A percentile compares a stretch with the other conserved stretches of the same genome.
Conservation (phyloP, 2,113 vertebrate species). For the Podarcis raffonei region DNA sequence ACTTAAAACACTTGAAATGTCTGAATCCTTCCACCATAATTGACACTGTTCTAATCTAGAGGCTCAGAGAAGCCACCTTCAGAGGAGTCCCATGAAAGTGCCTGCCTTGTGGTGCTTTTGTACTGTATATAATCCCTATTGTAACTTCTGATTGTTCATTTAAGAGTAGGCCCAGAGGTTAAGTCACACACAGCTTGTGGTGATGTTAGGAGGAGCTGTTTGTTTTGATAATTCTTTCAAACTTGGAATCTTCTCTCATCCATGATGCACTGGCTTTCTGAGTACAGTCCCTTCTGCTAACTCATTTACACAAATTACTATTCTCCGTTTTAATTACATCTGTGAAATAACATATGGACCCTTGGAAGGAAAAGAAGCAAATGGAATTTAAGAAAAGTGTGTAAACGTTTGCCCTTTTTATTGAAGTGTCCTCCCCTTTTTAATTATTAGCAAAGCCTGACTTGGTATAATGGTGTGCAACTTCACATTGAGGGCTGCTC, state of each 20-base stretch:
- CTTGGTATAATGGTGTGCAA: neutral
- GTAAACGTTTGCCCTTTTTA: constrained; percentile 2
- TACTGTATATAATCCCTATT: neutral
- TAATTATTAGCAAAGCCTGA: neutral
- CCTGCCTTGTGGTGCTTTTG: neutral
- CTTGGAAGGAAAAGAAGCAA: neutral
- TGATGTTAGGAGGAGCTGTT: neutral
- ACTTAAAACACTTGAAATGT: neutral
- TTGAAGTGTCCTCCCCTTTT: neutral
- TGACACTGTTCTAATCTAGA: neutral
- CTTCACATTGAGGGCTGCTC: constrained; percentile 3
- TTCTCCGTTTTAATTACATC: neutral
- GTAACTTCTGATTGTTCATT: neutral
- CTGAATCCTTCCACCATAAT: neutral
- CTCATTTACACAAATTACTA: neutral
- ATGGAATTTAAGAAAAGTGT: constrained; percentile 7
- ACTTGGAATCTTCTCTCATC: neutral
- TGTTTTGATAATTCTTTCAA: neutral
- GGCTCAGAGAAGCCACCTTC: neutral
- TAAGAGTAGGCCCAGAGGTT: neutral
- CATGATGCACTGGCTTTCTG: neutral
- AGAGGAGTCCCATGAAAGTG: neutral
- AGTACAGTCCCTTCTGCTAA: neutral
- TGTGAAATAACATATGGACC: constrained; percentile 13
- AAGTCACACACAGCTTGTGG: neutral